Evolutionary conservation across 92 coral and sea anemone species (phyloP).

Genomic region (Umimayanthus kanabou): DNA sequence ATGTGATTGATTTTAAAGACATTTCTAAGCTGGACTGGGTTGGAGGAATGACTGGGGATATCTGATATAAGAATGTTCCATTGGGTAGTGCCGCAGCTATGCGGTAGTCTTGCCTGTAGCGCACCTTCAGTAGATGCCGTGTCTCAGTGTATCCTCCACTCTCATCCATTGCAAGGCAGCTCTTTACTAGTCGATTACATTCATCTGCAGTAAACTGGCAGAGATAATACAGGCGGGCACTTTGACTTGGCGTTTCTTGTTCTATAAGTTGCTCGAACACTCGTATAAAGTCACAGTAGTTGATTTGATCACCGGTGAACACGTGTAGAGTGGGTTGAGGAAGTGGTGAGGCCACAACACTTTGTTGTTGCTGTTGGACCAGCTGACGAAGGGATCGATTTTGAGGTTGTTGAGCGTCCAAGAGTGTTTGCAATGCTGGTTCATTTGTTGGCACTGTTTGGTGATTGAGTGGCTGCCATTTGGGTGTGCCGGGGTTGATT

Average conservation of each 20-base stretch:
- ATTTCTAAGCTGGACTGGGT: no score
- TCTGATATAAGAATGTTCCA: no score
- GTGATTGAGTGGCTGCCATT: constrained; percentile 12
- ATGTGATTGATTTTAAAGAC: no score
- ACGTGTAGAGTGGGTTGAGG: constrained; percentile 19
- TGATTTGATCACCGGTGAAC: constrained; percentile 22
- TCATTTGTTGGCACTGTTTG: background rate
- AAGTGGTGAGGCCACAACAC: constrained; percentile 14
- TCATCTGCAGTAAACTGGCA: constrained; percentile 17
- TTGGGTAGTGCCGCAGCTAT: background rate
- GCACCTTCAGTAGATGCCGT: constrained; percentile 9
- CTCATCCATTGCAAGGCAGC: constrained; percentile 22
- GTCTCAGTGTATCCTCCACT: constrained; percentile 7
- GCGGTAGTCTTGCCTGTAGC: background rate
- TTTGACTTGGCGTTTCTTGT: constrained; percentile 15
- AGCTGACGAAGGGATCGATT: constrained; percentile 32
- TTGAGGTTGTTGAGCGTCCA: constrained; percentile 16
- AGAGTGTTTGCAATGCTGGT: background rate
- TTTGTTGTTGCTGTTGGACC: constrained; percentile 27
- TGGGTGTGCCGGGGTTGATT: background rate
- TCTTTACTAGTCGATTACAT: constrained; percentile 30
- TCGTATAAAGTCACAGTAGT: constrained; percentile 32
- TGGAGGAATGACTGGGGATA: no score
- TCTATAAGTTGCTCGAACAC: constrained; percentile 30
- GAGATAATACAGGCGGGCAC: constrained; percentile 33